These are phyloP conservation scores for Caracal caracal DNA, from an alignment of 2,113 vertebrate genomes.

Conservation along the genomic window DNA sequence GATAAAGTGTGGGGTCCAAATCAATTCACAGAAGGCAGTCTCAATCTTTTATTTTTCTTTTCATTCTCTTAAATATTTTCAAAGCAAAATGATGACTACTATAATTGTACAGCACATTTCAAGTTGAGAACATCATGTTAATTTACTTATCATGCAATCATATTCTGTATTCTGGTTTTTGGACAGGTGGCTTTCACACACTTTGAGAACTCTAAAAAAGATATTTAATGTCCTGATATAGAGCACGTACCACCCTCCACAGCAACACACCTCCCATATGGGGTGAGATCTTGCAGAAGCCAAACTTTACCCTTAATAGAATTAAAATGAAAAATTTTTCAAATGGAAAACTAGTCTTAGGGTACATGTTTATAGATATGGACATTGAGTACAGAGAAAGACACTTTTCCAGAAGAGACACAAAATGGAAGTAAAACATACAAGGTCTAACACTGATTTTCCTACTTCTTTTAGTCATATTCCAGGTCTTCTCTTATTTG, in stretches of 20 bases:
- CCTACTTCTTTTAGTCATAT: not conserved
- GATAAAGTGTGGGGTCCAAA: not conserved
- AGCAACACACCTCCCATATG: not conserved
- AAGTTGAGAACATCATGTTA: not conserved
- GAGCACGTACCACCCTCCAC: not conserved
- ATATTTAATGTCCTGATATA: not conserved
- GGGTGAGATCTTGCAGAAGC: not conserved
- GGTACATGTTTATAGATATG: not conserved
- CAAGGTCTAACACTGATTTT: not conserved
- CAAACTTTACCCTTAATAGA: not conserved
- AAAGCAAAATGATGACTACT: slow-evolving; percentile 1
- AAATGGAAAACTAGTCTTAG: not conserved
- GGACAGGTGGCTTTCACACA: not conserved
- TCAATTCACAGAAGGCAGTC: not conserved
- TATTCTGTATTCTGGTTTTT: not conserved
- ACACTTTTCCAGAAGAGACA: not conserved
- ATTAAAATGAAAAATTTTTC: not conserved
- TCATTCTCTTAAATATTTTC: not conserved
- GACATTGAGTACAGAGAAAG: not conserved
- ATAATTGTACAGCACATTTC: not conserved
- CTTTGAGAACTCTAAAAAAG: not conserved
- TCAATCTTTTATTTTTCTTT: not conserved
- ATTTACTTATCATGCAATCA: not conserved
- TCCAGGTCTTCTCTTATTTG: not conserved
- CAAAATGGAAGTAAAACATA: not conserved